Evolutionary conservation across 2,797 vertebrate species (phyloP), one percentile per base, ranked within the genome.

Genomic region (Urophycis tenuis): DNA sequence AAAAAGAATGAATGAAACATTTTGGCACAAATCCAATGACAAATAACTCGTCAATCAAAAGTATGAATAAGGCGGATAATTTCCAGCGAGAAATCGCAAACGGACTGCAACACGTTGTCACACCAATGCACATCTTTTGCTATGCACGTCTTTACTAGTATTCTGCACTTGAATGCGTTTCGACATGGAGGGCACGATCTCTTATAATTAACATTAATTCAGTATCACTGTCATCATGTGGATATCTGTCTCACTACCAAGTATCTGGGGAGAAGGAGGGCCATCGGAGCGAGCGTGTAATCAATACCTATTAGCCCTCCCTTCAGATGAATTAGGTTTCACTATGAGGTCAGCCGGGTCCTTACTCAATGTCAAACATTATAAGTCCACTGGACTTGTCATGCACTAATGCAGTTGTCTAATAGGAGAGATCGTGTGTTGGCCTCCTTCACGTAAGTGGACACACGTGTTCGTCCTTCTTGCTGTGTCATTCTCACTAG

Each of bases 231-330:
- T 86, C 90, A 87, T 91, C 85, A 89, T 84, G 83, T 0, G 75
- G 84, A 85, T 85, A 85, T 90, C 88, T 86, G 82, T 88, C 86
- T 89, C 86, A 79, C 85, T 78, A 84, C 77, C 83, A 80, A 81
- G 85, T 85, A 81, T 83, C 88, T 80, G 77, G 89, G 87, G 89
- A 88, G 73, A 10, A 12, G 72, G 85, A 83, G n/a, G n/a, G 85
- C 87, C 80, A 81, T 79, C 77, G 64, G 35, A 81, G 67, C 71
- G 74, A 75, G 70, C 72, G 22, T 78, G 86, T 88, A 89, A 92
- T 92, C 91, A 90, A 92, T 92, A 91, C 89, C 91, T 91, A 92
- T 92, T 92, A 92, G 89, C 75, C 77, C 45, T 87, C 84, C 89
- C 90, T 90, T 90, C 88, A 87, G 83, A 89, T 86, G 89, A 88